Evolutionary conservation across 2,797 vertebrate species (phyloP).

Genomic region (Centropyge bicolor): DNA sequence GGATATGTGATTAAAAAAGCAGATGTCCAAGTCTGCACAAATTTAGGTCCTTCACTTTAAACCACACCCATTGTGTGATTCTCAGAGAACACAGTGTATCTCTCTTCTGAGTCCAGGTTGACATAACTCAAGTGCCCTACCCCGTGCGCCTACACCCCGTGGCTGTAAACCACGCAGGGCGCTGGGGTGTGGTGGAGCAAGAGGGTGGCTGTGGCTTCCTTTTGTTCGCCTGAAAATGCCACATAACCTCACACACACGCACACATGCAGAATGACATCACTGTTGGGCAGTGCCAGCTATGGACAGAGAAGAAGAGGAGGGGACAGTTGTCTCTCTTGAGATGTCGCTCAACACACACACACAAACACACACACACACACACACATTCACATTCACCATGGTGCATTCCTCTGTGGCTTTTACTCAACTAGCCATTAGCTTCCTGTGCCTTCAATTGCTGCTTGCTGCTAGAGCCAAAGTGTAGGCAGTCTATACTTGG

Average conservation of each 20-base stretch:
- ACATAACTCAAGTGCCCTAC: constrained; percentile 52
- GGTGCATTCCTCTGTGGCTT: constrained; percentile 82
- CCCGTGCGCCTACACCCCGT: constrained; percentile 42
- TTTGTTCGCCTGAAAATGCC: constrained; percentile 73
- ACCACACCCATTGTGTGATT: constrained; percentile 53
- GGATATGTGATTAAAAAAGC: constrained; percentile 46
- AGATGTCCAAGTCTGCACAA: constrained; percentile 45
- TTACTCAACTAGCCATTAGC: constrained; percentile 80
- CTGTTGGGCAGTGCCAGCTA: constrained; percentile 51
- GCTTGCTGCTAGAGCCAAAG: constrained; percentile 64
- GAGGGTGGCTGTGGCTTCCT: constrained; percentile 76
- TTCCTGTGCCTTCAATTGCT: constrained; percentile 71
- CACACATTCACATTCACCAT: constrained; percentile 43
- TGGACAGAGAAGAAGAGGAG: constrained; percentile 49
- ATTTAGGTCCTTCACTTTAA: constrained; percentile 38
- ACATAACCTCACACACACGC: constrained; percentile 42
- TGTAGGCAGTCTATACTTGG: constrained; percentile 75
- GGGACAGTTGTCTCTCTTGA: constrained; percentile 53
- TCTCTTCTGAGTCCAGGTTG: constrained; percentile 46
- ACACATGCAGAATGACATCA: constrained; percentile 66
- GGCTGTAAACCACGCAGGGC: constrained; percentile 55
- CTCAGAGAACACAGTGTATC: constrained; percentile 34
- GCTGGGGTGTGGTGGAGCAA: constrained; percentile 75
- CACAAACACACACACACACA: constrained; percentile 44
- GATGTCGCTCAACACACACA: constrained; percentile 2